Evolutionary conservation across 1,140 invertebrate genomes (phyloP).

Genomic region (Ceratina australensis): DNA sequence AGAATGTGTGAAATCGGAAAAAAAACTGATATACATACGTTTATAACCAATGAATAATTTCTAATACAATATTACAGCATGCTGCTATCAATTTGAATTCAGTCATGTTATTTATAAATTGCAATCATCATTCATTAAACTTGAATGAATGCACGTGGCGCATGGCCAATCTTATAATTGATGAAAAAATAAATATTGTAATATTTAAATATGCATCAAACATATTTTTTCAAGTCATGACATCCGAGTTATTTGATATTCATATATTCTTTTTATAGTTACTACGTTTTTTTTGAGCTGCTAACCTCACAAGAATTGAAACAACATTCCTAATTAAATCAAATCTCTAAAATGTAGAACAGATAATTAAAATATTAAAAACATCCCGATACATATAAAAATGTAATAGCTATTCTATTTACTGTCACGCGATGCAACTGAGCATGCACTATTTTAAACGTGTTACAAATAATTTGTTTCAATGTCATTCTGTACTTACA

Average conservation of each 20-base stretch:
- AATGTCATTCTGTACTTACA: conserved; percentile 33
- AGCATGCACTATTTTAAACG: not conserved
- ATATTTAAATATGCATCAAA: not conserved
- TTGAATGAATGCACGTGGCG: not conserved
- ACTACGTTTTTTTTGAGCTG: not conserved
- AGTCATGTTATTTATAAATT: not conserved
- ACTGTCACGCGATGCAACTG: not conserved
- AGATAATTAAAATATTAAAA: too few relatives aligned
- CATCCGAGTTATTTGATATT: too few relatives aligned
- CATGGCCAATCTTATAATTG: not conserved
- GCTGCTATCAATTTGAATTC: not conserved
- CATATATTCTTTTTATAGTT: too few relatives aligned
- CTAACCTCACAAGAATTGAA: not conserved
- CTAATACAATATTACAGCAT: not conserved
- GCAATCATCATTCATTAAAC: not conserved
- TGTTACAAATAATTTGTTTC: not conserved
- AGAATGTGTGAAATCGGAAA: not conserved
- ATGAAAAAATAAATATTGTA: not conserved
- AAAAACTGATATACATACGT: too few relatives aligned
- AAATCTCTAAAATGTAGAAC: not conserved
- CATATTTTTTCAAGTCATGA: too few relatives aligned
- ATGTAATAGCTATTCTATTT: not conserved
- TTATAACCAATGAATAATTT: too few relatives aligned
- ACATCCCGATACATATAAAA: not conserved
- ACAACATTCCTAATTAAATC: not conserved